Base-by-base conservation (phyloP, 2,888 invertebrate species). In the Bedellia somnulentella region DNA sequence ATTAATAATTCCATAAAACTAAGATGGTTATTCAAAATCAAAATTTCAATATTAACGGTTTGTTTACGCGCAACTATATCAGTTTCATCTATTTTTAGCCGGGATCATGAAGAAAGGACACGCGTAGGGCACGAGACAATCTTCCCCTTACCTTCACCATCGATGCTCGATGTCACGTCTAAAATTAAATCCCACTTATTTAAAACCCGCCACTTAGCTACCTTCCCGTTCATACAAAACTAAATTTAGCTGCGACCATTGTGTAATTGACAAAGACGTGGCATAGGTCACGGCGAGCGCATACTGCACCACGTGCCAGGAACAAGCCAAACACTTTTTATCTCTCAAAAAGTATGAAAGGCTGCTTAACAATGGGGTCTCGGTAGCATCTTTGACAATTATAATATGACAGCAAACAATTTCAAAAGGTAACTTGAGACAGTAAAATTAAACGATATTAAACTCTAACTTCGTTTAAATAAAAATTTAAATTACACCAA, bases 381-480 rank as follows among this genome's bases (percentile, higher is more conserved):
- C 67, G 63, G 75, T 75, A 75, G 75, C 75, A 73, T 75, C 75
- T 75, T 75, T 73, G 71, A 75, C 73, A 75, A 75, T 73, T 73
- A 73, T 75, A 73, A 71, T 73, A 66, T 68, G 60, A 49, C 46
- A 44, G 54, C 46, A 43, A 38, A 41, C 42, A 43, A 36, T 43
- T 40, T 38, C 37, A 32, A 36, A 55, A 54, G 41, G 52, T 38
- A 50, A 54, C 62, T 61, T 60, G 49, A 49, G 47, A 43, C 42
- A 37, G 21, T 21, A 21, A 33, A 24, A 25, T 38, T 38, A 36
- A 41, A 42, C 37, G 37, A 64, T 41, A 48, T 49, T 61, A 44
- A 52, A 56, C 58, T 56, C 44, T 62, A 64, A 51, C 38, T 29
- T 36, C 39, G 46, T 45, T 34, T 21, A 2, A 15, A 30, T 45